Percentiles rank a stretch among this genome's conserved stretches.
phyloP scores from a whole-genome alignment of 1,140 invertebrate species.

The Drosophila arizonae region DNA sequence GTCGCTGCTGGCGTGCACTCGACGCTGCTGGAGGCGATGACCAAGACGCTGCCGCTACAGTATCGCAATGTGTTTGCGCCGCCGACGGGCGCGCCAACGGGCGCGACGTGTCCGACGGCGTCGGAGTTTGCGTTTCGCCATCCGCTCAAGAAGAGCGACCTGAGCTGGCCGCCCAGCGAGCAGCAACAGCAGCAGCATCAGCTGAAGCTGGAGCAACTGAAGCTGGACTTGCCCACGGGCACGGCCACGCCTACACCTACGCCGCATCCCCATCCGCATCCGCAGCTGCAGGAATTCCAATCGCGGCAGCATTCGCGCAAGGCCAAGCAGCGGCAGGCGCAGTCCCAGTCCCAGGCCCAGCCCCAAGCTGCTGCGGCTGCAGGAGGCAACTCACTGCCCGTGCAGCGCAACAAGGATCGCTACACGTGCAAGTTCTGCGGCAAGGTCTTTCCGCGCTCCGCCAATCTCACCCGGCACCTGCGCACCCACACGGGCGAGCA shows the following conservation, averaged over 20 bases:
- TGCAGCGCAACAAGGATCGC: slow-evolving; percentile 89
- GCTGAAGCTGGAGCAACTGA: slow-evolving; percentile 26
- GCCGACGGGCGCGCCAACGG: slow-evolving; percentile 3
- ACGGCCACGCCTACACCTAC: slow-evolving; percentile 25
- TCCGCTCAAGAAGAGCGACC: slow-evolving; percentile 64
- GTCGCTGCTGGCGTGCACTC: slow-evolving; percentile 87
- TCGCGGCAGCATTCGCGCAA: slow-evolving; percentile 78
- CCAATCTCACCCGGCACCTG: slow-evolving; percentile 97
- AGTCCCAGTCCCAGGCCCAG: slow-evolving; percentile 46
- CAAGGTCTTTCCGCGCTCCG: slow-evolving; percentile 98
- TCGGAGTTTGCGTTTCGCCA: slow-evolving; percentile 83
- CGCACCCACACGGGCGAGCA: slow-evolving; percentile 99
- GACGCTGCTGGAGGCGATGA: slow-evolving; percentile 88
- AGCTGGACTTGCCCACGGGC: slow-evolving; percentile 30
- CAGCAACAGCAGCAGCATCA: slow-evolving; percentile 32
- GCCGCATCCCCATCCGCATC: slow-evolving; percentile 54
- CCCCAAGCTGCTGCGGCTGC: neutral
- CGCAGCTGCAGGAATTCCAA: slow-evolving; percentile 68
- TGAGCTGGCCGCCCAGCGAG: slow-evolving; percentile 46
- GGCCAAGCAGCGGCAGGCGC: slow-evolving; percentile 47
- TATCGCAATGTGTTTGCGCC: slow-evolving; percentile 67
- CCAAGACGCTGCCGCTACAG: slow-evolving; percentile 85
- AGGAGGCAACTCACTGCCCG: slow-evolving; percentile 20
- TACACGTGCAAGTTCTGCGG: slow-evolving; percentile 99
- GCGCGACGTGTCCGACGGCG: neutral